Evolutionary conservation across 35 echinoderm and acorn worm genomes (phyloP), one percentile per base, ranked within the genome.

Genomic region (Eucidaris tribuloides): DNA sequence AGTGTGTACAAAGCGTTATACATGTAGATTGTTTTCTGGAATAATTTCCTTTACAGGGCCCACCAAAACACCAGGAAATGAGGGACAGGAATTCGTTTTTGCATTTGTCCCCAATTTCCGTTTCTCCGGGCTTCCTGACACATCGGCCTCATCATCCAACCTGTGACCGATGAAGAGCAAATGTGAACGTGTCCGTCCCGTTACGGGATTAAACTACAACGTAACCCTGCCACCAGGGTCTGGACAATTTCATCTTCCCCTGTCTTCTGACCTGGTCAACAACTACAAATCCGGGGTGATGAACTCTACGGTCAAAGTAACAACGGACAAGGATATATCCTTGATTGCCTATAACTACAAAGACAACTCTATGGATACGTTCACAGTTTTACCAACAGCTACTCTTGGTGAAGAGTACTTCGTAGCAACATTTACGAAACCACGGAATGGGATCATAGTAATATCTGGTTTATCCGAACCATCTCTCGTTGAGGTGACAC

Each of bases 351-450:
- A 41, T 40, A 74, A 74, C 37, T 42, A 42, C 68, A 74, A 74
- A 24, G 7, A 2, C 14, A 42, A 74, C 36, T 42, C 68, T 18
- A 74, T 74, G 68, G 68, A 27, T 5, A 74, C 44, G 68, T 74
- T 74, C 38, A 44, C 68, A 20, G 68, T 74, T 33, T 43, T 74
- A 44, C 68, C 68, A n/a, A 74, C 68, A 27, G 44, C 13, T 27
- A 33, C 38, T 24, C 29, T 74, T n/a, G 68, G 68, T 2, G 44
- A 74, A 36, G 68, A 74, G 44, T 74, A 74, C 68, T 74, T 74
- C 44, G 20, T 74, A 22, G 68, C 68, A 0, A 74, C 68, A 7
- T 2, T 41, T 24, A 74, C 68, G 6, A 27, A 74, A 44, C 68
- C 68, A 41, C 9, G 38, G 19, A 18, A 40, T 27, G 68, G 68